Conservation (phyloP, 2,888 invertebrate genomes). For the Polydrusus pterygomalis region DNA sequence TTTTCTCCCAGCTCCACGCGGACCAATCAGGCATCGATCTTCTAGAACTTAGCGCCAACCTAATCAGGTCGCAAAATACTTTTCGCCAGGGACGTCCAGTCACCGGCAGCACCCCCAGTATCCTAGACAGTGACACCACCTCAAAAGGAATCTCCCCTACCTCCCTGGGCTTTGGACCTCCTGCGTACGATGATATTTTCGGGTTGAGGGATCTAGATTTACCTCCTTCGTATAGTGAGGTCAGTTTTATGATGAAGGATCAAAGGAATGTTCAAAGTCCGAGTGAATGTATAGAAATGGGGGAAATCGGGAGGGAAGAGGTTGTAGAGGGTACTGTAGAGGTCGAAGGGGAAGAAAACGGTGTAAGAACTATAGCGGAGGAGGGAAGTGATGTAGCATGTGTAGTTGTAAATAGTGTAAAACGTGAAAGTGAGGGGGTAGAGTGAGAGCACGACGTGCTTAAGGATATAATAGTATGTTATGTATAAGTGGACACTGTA, state of each 20-base stretch:
- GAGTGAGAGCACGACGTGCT: constrained; percentile 4
- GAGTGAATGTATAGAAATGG: constrained; percentile 35
- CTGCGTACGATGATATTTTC: constrained; percentile 75
- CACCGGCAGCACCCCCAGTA: constrained; percentile 70
- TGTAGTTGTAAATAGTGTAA: constrained; percentile 20
- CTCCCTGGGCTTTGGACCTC: constrained; percentile 73
- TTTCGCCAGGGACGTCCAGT: constrained; percentile 53
- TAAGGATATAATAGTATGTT: no score
- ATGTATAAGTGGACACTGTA: no score
- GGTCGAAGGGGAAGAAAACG: background rate
- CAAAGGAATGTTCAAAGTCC: background rate
- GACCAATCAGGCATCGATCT: constrained; percentile 72
- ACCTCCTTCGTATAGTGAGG: constrained; percentile 70
- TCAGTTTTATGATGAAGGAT: constrained; percentile 64
- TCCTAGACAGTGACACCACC: constrained; percentile 74
- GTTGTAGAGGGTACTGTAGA: background rate
- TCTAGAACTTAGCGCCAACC: constrained; percentile 74
- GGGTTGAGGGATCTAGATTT: constrained; percentile 67
- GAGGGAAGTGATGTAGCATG: constrained; percentile 3
- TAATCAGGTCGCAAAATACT: constrained; percentile 71
- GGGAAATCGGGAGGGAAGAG: background rate
- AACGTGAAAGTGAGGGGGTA: background rate
- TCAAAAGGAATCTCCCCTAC: constrained; percentile 74
- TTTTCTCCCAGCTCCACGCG: constrained; percentile 73
- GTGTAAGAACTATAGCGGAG: constrained; percentile 16